phyloP scores from a whole-genome alignment of 2,888 invertebrate genomes.

The Caenorhabditis imperialis region DNA sequence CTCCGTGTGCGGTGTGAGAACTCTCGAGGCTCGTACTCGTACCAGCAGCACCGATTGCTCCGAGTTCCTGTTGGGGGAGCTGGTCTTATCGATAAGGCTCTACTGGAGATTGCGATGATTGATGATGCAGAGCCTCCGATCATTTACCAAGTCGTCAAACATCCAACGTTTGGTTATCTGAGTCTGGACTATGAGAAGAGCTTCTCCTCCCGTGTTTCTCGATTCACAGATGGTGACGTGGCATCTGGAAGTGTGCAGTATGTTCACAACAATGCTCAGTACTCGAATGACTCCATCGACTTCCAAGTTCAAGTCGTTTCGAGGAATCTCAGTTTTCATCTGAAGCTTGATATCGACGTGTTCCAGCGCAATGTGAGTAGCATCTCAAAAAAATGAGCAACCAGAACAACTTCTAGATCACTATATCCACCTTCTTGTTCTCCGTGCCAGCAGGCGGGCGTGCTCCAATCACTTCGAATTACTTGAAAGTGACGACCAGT shows the following conservation, averaged over 20 bases:
- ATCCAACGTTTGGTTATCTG: conserved; percentile 43
- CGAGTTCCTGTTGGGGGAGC: conserved; percentile 61
- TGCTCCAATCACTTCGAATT: conserved; percentile 44
- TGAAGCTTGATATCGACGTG: conserved; percentile 46
- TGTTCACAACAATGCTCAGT: conserved; percentile 47
- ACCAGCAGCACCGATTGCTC: conserved; percentile 39
- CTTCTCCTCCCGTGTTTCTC: conserved; percentile 36
- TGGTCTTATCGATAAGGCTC: conserved; percentile 49
- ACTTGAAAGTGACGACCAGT: conserved; percentile 55
- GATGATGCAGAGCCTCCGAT: conserved; percentile 44
- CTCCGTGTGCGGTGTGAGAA: conserved; percentile 39
- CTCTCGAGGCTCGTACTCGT: conserved; percentile 14
- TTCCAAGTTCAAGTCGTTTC: conserved; percentile 30
- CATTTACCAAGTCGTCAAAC: conserved; percentile 40
- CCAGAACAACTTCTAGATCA: conserved; percentile 36
- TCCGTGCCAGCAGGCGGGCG: conserved; percentile 53
- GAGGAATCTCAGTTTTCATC: conserved; percentile 30
- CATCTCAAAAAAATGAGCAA: not conserved
- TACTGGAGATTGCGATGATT: conserved; percentile 24
- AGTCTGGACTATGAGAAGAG: conserved; percentile 44
- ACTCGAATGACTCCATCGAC: conserved; percentile 53
- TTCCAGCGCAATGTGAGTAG: conserved; percentile 45
- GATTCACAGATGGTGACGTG: conserved; percentile 42
- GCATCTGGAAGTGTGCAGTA: conserved; percentile 55
- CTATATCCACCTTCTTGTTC: conserved; percentile 44